A percentile compares a stretch with the other conserved stretches of the same genome.
These are phyloP conservation scores for Protonemura montana DNA, from an alignment of 2,888 invertebrate genomes.

Conservation along the genomic window DNA sequence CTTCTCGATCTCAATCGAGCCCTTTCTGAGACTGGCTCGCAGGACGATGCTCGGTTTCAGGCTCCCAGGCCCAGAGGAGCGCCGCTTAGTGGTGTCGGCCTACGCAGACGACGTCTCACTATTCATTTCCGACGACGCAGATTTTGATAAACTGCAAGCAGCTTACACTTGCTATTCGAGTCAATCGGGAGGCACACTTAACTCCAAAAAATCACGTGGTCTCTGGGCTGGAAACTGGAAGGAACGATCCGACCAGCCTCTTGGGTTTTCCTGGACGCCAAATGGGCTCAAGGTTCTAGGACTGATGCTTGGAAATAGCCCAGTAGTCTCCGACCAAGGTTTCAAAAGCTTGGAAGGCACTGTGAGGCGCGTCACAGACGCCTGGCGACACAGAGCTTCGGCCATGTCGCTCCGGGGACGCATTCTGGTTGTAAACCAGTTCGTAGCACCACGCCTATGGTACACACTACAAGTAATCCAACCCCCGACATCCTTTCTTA, in stretches of 20 bases:
- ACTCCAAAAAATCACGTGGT: constrained; percentile 7
- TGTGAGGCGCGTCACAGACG: not conserved
- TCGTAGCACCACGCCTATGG: constrained; percentile 41
- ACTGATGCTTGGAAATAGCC: not conserved
- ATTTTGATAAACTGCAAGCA: not conserved
- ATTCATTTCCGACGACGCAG: not conserved
- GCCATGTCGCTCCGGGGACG: constrained; percentile 28
- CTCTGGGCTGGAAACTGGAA: constrained; percentile 37
- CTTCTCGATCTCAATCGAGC: constrained; percentile 16
- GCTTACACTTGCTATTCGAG: not conserved
- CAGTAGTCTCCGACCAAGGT: not conserved
- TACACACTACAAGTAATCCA: constrained; percentile 26
- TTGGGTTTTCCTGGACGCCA: constrained; percentile 30
- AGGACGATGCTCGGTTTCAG: not conserved
- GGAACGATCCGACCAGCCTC: constrained; percentile 9
- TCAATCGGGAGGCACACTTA: constrained; percentile 31
- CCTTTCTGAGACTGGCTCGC: constrained; percentile 5
- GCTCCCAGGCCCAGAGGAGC: not conserved
- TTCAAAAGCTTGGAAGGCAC: not conserved
- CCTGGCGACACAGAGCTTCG: constrained; percentile 3
- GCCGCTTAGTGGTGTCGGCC: constrained; percentile 2
- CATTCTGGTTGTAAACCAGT: constrained; percentile 39
- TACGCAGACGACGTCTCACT: constrained; percentile 19
- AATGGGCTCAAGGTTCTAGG: constrained; percentile 32
- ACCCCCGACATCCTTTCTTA: not conserved